Conservation (phyloP, 2,888 invertebrate species). For the Suillia variegata region DNA sequence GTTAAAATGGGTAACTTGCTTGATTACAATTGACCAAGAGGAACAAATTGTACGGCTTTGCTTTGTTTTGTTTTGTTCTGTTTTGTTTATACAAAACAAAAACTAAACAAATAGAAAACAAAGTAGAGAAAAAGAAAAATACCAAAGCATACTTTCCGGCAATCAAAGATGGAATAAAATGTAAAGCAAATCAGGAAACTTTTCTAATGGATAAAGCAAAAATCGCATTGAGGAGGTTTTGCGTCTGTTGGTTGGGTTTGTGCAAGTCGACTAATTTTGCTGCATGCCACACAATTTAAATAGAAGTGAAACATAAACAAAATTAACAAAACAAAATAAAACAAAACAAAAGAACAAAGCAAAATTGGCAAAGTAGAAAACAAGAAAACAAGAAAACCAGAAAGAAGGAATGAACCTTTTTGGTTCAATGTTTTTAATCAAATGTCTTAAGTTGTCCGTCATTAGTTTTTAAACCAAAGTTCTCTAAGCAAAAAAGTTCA, state of each 20-base stretch:
- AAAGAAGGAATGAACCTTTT: not conserved
- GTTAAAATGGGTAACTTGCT: slow-evolving; percentile 16
- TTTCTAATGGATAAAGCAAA: not conserved
- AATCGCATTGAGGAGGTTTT: not conserved
- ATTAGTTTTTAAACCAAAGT: not conserved
- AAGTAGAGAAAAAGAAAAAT: not conserved
- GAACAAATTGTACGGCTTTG: slow-evolving; percentile 1
- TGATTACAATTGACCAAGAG: slow-evolving; percentile 18
- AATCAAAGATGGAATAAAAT: too few species aligned
- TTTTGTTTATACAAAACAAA: not conserved
- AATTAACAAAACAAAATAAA: not conserved
- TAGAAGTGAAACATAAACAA: not conserved
- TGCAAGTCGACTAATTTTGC: too few species aligned
- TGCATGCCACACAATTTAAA: not conserved
- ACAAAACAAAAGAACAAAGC: not conserved
- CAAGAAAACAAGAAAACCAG: not conserved
- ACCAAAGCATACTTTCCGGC: not conserved
- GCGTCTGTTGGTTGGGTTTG: too few species aligned
- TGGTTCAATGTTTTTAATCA: slow-evolving; percentile 1
- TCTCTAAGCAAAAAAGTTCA: too few species aligned
- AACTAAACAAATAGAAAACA: not conserved
- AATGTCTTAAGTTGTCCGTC: not conserved
- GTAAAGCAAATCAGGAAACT: slow-evolving; percentile 1
- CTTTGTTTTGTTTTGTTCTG: not conserved
- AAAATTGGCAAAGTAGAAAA: not conserved